A percentile compares a stretch with the other conserved stretches of the same genome.
Evolutionary conservation across 2,113 vertebrate genomes (phyloP).

Genomic region (Protomyctophum bolini): DNA sequence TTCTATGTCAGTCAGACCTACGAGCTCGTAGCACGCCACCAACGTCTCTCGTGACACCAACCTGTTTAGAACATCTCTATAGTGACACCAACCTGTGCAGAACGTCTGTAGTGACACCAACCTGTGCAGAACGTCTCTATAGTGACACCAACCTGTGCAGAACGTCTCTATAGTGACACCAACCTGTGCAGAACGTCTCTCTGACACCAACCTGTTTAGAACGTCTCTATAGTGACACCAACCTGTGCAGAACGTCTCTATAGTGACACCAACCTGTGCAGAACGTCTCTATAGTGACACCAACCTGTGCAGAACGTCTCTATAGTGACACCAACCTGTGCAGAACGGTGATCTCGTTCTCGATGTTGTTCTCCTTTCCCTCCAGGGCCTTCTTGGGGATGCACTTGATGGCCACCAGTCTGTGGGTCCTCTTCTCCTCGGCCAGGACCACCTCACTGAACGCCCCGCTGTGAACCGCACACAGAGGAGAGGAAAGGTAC

Average conservation of each 20-base stretch:
- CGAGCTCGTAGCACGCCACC: too few species aligned
- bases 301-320: neutral
- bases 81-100: conserved; percentile 55
- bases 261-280: conserved; percentile 48
- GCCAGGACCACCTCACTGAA: conserved; percentile 92
- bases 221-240: too few species aligned
- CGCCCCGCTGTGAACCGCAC: conserved; percentile 84
- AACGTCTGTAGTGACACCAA: too few species aligned
- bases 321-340: conserved; percentile 79
- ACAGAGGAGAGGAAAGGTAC: too few species aligned
- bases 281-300: too few species aligned
- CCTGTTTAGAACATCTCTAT: conserved; percentile 64
- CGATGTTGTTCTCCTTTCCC: conserved; percentile 88
- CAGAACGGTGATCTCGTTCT: conserved; percentile 89
- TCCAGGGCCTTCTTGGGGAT: conserved; percentile 90
- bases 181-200: conserved; percentile 86
- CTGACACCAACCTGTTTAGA: conserved; percentile 73
- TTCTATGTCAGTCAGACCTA: too few species aligned
- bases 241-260: neutral
- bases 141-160: too few species aligned
- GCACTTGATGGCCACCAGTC: conserved; percentile 90
- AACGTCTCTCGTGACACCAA: conserved; percentile 76
- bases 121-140: too few species aligned
- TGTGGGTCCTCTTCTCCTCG: conserved; percentile 84
- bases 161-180: conserved; percentile 24